These are phyloP conservation scores for Onychostoma macrolepis DNA, from an alignment of 2,113 vertebrate species.

Conservation along the genomic window DNA sequence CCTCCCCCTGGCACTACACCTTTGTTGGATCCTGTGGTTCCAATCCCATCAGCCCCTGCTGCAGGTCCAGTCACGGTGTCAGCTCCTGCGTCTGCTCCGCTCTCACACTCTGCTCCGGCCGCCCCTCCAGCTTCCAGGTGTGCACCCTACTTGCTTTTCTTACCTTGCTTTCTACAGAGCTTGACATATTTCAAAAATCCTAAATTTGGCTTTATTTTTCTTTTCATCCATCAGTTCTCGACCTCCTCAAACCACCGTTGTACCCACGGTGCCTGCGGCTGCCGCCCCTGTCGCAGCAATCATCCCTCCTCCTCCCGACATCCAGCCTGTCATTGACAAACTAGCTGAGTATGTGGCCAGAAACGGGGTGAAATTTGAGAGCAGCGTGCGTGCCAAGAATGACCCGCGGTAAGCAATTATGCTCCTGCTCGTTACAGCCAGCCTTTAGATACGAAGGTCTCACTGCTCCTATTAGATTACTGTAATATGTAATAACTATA, in stretches of 20 bases:
- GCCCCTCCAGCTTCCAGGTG: constrained; percentile 65
- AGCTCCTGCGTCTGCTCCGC: background rate
- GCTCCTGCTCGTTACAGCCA: background rate
- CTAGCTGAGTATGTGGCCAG: constrained; percentile 94
- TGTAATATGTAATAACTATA: constrained; percentile 30
- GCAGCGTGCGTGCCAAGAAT: constrained; percentile 94
- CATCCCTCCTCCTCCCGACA: constrained; percentile 95
- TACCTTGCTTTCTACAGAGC: background rate
- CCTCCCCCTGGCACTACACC: constrained; percentile 80
- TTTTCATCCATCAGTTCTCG: constrained; percentile 73
- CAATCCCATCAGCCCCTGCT: constrained; percentile 72
- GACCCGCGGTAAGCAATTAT: constrained; percentile 87
- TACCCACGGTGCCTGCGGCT: constrained; percentile 40
- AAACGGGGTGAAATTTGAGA: constrained; percentile 95
- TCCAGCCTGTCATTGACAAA: constrained; percentile 98
- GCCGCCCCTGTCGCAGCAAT: constrained; percentile 72
- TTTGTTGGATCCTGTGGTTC: constrained; percentile 71
- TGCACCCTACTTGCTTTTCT: background rate
- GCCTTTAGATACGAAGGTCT: constrained; percentile 8
- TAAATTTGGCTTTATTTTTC: background rate
- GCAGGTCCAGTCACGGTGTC: constrained; percentile 55
- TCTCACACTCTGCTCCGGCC: constrained; percentile 33
- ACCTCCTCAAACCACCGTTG: constrained; percentile 74
- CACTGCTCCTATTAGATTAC: constrained; percentile 1
- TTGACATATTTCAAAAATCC: background rate